phyloP scores from a whole-genome alignment of 2,113 vertebrate species.

The Tetraodon nigroviridis region DNA sequence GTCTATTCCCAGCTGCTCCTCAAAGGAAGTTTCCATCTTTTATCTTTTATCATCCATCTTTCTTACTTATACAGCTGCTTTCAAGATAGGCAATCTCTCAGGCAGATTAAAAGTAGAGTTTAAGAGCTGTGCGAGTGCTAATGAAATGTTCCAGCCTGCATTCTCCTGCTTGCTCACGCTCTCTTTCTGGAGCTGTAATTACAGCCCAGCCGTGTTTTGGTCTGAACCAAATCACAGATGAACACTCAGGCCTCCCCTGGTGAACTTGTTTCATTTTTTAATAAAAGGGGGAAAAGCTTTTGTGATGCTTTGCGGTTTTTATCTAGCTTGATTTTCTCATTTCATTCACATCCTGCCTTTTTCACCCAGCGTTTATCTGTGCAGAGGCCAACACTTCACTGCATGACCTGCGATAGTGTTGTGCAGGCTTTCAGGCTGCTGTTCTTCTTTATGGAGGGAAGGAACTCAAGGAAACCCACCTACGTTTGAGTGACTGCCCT shows the following conservation, averaged over 20 bases:
- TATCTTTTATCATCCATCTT: conserved; percentile 34
- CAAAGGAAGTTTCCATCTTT: conserved; percentile 29
- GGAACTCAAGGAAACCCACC: conserved; percentile 22
- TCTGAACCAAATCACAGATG: conserved; percentile 34
- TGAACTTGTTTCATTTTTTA: conserved; percentile 42
- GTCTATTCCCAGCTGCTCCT: conserved; percentile 31
- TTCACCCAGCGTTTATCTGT: conserved; percentile 36
- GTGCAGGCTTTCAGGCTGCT: conserved; percentile 15
- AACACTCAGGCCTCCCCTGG: conserved; percentile 29
- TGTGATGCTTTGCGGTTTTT: conserved; percentile 35
- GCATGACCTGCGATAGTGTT: conserved; percentile 20
- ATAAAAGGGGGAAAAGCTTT: conserved; percentile 36
- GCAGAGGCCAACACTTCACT: conserved; percentile 13
- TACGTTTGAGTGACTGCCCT: conserved; percentile 56
- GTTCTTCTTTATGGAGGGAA: conserved; percentile 36
- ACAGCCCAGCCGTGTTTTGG: conserved; percentile 36
- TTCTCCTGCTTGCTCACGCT: conserved; percentile 16
- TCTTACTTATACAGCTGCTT: conserved; percentile 28
- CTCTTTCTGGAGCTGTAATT: conserved; percentile 47
- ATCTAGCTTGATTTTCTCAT: conserved; percentile 20
- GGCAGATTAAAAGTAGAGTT: conserved; percentile 59
- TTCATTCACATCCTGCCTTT: conserved; percentile 11
- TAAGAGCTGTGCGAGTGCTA: conserved; percentile 26
- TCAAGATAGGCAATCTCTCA: conserved; percentile 42
- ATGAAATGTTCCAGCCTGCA: conserved; percentile 35